These are phyloP conservation scores for Synergus itoensis DNA, from an alignment of 2,888 invertebrate genomes.

Conservation along the genomic window DNA sequence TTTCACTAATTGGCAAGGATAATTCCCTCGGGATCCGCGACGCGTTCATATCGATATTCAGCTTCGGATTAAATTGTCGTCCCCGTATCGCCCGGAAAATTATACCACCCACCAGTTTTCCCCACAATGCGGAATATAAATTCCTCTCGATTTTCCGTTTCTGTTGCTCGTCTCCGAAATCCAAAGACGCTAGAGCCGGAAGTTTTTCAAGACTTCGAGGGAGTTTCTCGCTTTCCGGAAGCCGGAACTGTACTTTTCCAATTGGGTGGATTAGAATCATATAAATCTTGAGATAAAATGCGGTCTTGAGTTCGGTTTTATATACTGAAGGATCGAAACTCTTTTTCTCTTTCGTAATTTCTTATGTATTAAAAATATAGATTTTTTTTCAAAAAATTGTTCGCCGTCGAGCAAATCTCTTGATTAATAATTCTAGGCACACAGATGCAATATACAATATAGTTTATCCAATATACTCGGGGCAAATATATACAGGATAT, in stretches of 20 bases:
- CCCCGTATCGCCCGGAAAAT: neutral
- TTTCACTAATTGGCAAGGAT: conserved; percentile 67
- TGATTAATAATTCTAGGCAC: neutral
- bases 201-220: neutral
- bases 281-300: neutral
- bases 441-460: neutral
- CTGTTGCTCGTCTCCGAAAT: neutral
- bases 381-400: neutral
- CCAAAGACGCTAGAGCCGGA: neutral
- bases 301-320: neutral
- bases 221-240: neutral
- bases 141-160: neutral
- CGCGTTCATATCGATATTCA: conserved; percentile 53
- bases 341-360: neutral
- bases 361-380: too few relatives aligned
- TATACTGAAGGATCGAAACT: neutral
- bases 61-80: conserved; percentile 49
- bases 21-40: conserved; percentile 57
- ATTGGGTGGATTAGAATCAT: neutral
- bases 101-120: neutral
- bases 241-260: neutral
- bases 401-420: neutral
- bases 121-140: neutral
- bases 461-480: neutral
- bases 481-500: neutral